Conservation (phyloP, 53 echinoderm and acorn worm genomes). For the Holothuria leucospilota region DNA sequence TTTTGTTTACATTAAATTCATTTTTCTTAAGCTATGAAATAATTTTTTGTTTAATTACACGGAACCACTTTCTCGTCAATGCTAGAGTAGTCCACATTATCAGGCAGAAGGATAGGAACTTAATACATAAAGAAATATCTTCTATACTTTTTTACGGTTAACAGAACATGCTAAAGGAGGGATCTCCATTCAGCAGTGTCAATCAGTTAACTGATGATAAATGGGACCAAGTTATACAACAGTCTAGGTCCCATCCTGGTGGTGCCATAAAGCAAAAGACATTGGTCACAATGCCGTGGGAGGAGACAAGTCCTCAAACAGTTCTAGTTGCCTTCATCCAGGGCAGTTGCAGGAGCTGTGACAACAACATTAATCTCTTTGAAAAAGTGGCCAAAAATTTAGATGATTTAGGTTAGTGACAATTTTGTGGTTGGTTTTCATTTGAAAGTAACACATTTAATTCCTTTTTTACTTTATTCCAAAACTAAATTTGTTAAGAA, state of each 20-base stretch:
- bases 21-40: no score
- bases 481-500: no score
- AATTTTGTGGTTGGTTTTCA: no score
- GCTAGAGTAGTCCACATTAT: no score
- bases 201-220: constrained; percentile 65
- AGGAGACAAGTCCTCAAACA: constrained; percentile 53
- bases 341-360: constrained; percentile 79
- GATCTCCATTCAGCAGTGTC: constrained; percentile 45
- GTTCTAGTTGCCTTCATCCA: constrained; percentile 83
- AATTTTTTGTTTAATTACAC: no score
- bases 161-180: neutral
- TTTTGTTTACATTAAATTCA: no score
- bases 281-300: constrained; percentile 21
- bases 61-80: no score
- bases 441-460: no score
- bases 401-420: constrained; percentile 69
- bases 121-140: no score
- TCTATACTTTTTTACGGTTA: neutral
- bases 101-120: no score
- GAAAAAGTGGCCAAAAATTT: constrained; percentile 64
- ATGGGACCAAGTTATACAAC: constrained; percentile 78
- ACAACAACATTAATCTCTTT: constrained; percentile 75
- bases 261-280: neutral
- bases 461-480: no score
- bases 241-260: constrained; percentile 47